Percentiles rank a stretch among this genome's conserved stretches.
Conservation (phyloP, 1,140 invertebrate species). For the Hylaeus anthracinus region DNA sequence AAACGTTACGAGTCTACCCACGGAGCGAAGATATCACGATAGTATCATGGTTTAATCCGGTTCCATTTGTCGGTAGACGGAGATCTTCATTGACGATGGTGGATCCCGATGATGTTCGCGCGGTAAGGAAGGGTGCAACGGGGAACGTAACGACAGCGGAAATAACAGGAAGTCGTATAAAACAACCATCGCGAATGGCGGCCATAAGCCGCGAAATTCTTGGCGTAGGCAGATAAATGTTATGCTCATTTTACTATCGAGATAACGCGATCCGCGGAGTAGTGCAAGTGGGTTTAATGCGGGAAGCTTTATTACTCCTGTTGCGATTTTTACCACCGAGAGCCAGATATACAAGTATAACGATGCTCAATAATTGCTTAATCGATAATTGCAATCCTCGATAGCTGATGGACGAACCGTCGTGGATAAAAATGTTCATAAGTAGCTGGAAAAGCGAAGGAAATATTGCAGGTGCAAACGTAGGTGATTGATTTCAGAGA, state of each 20-base stretch:
- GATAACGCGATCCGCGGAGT: constrained; percentile 39
- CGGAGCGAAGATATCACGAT: constrained; percentile 16
- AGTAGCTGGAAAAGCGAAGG: no score
- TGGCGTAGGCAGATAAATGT: constrained; percentile 58
- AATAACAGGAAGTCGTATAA: constrained; percentile 57
- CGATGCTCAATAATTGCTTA: constrained; percentile 35
- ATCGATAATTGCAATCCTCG: constrained; percentile 18
- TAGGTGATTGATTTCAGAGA: no score
- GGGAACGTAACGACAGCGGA: constrained; percentile 31
- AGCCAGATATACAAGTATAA: not conserved
- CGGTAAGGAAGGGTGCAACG: constrained; percentile 31
- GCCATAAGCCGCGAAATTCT: constrained; percentile 45
- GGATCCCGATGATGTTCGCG: constrained; percentile 27
- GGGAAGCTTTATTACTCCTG: constrained; percentile 41
- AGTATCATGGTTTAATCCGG: not conserved
- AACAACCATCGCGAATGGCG: not conserved
- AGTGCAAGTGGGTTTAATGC: constrained; percentile 38
- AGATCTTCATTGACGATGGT: constrained; percentile 50
- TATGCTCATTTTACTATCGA: constrained; percentile 48
- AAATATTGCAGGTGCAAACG: no score
- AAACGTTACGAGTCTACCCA: constrained; percentile 8
- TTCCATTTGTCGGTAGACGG: constrained; percentile 36
- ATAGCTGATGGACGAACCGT: not conserved
- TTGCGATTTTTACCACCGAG: constrained; percentile 19
- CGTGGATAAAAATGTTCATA: not conserved